Evolutionary conservation across 2,113 vertebrate species (phyloP), one percentile per base, ranked within the genome.

Genomic region (Archilochus colubris): DNA sequence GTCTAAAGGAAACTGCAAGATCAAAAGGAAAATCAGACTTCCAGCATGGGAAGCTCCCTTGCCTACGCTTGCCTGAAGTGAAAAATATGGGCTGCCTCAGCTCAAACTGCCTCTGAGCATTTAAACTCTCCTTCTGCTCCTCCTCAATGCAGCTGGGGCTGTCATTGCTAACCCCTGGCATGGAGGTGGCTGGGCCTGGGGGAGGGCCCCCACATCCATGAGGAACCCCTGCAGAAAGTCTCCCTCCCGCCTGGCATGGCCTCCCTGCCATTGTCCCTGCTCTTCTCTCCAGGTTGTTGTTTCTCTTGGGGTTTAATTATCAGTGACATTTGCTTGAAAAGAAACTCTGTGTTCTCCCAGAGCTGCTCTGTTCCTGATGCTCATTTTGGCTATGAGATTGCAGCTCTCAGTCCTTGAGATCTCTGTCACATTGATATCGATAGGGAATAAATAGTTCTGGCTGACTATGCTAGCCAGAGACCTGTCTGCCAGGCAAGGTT

Each of bases 301-400:
- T 84, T 74, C 88, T 86, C 63, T 63, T 30, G 31, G 51, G 43
- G 51, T 59, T 78, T 90, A 81, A 95, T 91, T 81, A 88, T 59
- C 17, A 0, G 76, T 63, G 89, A 68, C 82, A 72, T 64, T 70
- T 77, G 79, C 82, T 61, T 78, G 82, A 77, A 89, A 77, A 86
- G 82, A 31, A 87, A 51, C 59, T 94, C 1, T 0, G 0, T 74
- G 79, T 77, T 93, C 84, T 69, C 57, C 55, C 55, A 18, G 85
- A 86, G 79, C 63, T 83, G 64, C 82, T 95, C 72, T 53, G 44
- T 53, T 88, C 75, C 82, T 64, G 78, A 78, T 94, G 59, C 94
- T 91, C 61, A 1, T 91, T 87, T 93, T 70, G 68, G 84, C 70
- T 77, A 19, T 1, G 4, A 93, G 87, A 91, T 93, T 61, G 77